phyloP scores from a whole-genome alignment of 1,140 invertebrate genomes.

The Heliothis virescens region DNA sequence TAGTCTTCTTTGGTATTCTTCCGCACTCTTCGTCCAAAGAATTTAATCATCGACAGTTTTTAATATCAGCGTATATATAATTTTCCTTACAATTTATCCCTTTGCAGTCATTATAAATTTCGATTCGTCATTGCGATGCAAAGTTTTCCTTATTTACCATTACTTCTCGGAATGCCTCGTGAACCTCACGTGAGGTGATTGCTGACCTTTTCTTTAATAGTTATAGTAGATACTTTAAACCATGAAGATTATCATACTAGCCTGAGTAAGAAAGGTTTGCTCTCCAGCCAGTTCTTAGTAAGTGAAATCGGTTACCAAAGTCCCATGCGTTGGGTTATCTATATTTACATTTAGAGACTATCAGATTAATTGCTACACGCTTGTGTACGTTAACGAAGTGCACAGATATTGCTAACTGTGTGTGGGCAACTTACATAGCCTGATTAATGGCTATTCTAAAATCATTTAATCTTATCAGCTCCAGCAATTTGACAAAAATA shows the following conservation, averaged over 20 bases:
- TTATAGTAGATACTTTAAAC: neutral
- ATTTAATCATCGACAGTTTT: too few relatives aligned
- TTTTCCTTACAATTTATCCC: conserved; percentile 28
- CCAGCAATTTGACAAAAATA: conserved; percentile 9
- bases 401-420: neutral
- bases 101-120: conserved; percentile 29
- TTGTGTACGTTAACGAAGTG: conserved; percentile 19
- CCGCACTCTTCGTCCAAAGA: too few relatives aligned
- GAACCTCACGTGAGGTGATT: conserved; percentile 13
- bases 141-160: conserved; percentile 45
- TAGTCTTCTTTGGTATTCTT: too few relatives aligned
- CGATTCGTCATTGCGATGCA: conserved; percentile 34
- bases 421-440: neutral
- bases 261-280: conserved; percentile 9
- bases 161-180: conserved; percentile 28
- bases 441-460: conserved; percentile 17
- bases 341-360: conserved; percentile 24
- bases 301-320: conserved; percentile 12
- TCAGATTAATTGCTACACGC: conserved; percentile 31
- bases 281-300: conserved; percentile 2
- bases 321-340: neutral
- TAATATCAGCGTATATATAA: neutral
- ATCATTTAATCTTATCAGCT: conserved; percentile 26
- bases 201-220: conserved; percentile 19
- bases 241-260: neutral